Evolutionary conservation across 1,140 invertebrate species (phyloP).

Genomic region (Macrobrachium rosenbergii): DNA sequence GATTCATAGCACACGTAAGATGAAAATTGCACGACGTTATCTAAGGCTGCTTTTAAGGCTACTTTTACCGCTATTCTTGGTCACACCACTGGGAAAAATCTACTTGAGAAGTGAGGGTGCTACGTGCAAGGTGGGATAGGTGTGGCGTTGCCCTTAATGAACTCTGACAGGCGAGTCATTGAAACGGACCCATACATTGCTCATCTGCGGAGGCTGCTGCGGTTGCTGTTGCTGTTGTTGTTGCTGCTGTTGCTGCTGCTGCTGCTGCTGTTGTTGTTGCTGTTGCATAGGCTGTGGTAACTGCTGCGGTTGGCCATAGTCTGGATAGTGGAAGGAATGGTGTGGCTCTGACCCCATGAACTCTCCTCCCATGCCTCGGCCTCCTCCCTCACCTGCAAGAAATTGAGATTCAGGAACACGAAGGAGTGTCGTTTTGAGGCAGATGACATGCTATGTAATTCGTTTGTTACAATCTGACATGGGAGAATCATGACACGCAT

Average conservation of each 20-base stretch:
- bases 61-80: too few relatives aligned
- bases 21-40: too few relatives aligned
- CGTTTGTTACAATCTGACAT: too few relatives aligned
- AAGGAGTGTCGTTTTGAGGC: not conserved
- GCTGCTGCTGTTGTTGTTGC: constrained; percentile 26
- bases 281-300: not conserved
- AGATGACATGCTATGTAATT: too few relatives aligned
- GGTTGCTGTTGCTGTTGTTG: constrained; percentile 35
- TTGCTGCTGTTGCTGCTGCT: not conserved
- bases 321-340: constrained; percentile 33
- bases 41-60: too few relatives aligned
- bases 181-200: not conserved
- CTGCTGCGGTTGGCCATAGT: constrained; percentile 12
- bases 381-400: constrained; percentile 33
- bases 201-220: not conserved
- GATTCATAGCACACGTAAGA: too few relatives aligned
- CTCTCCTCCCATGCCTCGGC: constrained; percentile 12
- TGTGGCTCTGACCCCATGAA: constrained; percentile 30
- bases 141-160: too few relatives aligned
- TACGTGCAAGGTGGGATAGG: too few relatives aligned
- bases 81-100: too few relatives aligned
- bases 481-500: too few relatives aligned
- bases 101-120: too few relatives aligned
- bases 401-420: not conserved
- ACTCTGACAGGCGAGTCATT: too few relatives aligned